Evolutionary conservation across 2,797 vertebrate genomes (phyloP).

Genomic region (Chromobotia macracanthus): DNA sequence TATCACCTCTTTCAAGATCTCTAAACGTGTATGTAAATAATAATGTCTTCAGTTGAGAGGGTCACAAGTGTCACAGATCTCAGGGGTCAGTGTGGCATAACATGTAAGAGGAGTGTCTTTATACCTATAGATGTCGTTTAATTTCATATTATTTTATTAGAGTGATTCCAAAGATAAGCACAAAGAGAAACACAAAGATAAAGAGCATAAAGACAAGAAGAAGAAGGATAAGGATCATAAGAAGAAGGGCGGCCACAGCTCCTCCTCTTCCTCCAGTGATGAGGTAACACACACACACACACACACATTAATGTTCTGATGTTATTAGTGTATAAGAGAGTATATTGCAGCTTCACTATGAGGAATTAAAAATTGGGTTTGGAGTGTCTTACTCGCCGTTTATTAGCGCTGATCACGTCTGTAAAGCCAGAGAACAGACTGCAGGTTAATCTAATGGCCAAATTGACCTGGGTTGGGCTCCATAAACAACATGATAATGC

Average conservation of each 20-base stretch:
- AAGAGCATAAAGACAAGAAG: not conserved
- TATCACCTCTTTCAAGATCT: too few relatives aligned
- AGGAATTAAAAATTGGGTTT: not conserved
- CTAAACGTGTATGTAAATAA: too few relatives aligned
- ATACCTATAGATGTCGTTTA: too few relatives aligned
- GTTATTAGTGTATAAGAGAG: not conserved
- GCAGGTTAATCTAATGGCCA: not conserved
- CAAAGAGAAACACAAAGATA: not conserved
- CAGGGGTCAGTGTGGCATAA: not conserved
- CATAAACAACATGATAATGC: not conserved
- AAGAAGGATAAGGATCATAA: slow-evolving; percentile 1
- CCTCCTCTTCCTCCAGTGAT: slow-evolving; percentile 1
- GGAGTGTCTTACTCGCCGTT: not conserved
- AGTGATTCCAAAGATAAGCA: slow-evolving; percentile 6
- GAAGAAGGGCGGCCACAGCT: slow-evolving; percentile 3
- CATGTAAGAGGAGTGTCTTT: not conserved
- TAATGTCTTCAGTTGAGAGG: too few relatives aligned
- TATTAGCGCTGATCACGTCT: not conserved
- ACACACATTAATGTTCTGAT: not conserved
- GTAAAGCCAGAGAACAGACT: not conserved
- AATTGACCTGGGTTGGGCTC: not conserved
- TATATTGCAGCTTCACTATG: not conserved
- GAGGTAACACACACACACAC: not conserved
- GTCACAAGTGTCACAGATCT: not conserved
- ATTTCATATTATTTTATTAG: not conserved